Evolutionary conservation across 2,113 vertebrate genomes (phyloP), one percentile per base, ranked within the genome.

Genomic region (Paraplagusia blochii): DNA sequence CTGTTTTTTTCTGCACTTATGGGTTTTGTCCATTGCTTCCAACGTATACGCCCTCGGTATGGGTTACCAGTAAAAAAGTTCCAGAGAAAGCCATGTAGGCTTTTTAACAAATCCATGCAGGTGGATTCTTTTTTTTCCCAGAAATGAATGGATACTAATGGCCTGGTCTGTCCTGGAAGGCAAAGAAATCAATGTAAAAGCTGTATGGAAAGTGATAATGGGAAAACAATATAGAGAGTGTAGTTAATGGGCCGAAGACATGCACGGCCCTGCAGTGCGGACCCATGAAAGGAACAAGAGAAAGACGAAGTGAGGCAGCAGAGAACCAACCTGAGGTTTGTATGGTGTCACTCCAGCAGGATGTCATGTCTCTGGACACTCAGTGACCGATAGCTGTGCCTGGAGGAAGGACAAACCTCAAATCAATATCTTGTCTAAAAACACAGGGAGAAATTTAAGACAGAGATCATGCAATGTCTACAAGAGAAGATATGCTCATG

Each of bases 391-490:
- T 58, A 62, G 69, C 69, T 62, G 70, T 56, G 56, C 89, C 89
- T 91, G 78, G 45, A 69, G 83, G 82, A 85, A 89, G 86, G 81
- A 83, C 77, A 85, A 62, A 85, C 15, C 72, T 16, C 68, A 81
- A 85, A 80, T 90, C 80, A 88, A 76, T 82, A 79, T 78, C 72
- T 39, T 1, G 58, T 69, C 58, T 52, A 69, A 78, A 69, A 70
- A 61, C 74, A 83, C 74, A 2, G 79, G 49, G 52, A 79, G 56
- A 71, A 68, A 69, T 36, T 69, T 57, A 74, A 74, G 66, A 82
- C 73, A 80, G 66, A 71, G 22, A 63, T 72, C 89, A 90, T 91
- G 90, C 90, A 91, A 85, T 16, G 76, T 87, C 85, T 81, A 86
- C 77, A 77, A 64, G 67, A 85, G 72, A 76, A 84, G 73, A 76